Evolutionary conservation across 2,888 invertebrate species (phyloP).

Genomic region (Idaea aversata): DNA sequence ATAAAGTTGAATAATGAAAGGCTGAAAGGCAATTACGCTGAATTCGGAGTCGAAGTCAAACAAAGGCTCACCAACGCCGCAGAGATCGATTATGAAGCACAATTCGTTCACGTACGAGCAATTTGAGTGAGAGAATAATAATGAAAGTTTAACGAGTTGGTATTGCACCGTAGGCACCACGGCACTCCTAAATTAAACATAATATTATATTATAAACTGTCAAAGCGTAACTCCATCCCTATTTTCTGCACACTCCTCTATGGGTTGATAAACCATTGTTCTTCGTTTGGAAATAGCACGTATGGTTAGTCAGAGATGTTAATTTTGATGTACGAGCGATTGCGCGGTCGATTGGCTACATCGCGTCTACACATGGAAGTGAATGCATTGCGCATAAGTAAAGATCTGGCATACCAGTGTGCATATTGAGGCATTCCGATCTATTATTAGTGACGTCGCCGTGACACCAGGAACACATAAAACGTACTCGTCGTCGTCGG

Average conservation of each 20-base stretch:
- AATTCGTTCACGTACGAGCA: constrained; percentile 76
- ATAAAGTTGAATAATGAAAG: constrained; percentile 80
- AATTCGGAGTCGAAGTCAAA: constrained; percentile 79
- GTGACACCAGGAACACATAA: constrained; percentile 79
- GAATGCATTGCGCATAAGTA: constrained; percentile 52
- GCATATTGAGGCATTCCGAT: constrained; percentile 73
- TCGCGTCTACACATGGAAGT: constrained; percentile 42
- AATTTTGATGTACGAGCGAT: constrained; percentile 46
- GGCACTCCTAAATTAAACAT: constrained; percentile 68
- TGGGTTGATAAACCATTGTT: constrained; percentile 48
- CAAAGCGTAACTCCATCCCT: constrained; percentile 47
- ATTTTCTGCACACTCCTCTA: constrained; percentile 40
- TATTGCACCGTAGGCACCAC: constrained; percentile 51
- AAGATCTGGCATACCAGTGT: constrained; percentile 61
- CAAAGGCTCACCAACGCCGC: constrained; percentile 68
- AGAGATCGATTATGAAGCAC: constrained; percentile 74
- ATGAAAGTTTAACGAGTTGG: constrained; percentile 76
- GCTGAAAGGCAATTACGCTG: constrained; percentile 79
- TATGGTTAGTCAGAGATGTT: constrained; percentile 42
- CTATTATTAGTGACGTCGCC: constrained; percentile 75
- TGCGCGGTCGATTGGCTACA: constrained; percentile 43
- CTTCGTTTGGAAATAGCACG: constrained; percentile 45
- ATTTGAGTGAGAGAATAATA: constrained; percentile 75
- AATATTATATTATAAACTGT: constrained; percentile 52
- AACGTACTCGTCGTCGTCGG: constrained; percentile 57